Conservation (phyloP, 2,113 vertebrate genomes). For the Varanus salvator region DNA sequence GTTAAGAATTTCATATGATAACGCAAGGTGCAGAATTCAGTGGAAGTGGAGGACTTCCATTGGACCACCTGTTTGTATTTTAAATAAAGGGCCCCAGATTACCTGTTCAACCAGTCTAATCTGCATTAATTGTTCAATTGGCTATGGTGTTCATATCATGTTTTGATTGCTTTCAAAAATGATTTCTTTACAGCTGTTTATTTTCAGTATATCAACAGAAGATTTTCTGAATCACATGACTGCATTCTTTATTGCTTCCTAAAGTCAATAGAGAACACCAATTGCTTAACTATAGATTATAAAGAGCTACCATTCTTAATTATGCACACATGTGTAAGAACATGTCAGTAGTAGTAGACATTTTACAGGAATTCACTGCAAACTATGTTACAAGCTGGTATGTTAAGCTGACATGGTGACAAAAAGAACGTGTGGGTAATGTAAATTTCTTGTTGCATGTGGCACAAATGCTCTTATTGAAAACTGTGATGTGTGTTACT, state of each 20-base stretch:
- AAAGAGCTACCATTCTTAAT: not conserved
- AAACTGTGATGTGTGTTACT: not conserved
- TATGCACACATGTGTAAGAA: not conserved
- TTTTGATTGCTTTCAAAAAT: not conserved
- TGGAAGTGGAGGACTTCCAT: not conserved
- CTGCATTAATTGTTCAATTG: not conserved
- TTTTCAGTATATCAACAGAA: not conserved
- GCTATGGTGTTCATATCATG: not conserved
- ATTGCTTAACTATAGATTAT: not conserved
- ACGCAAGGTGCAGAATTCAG: not conserved
- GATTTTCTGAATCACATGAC: not conserved
- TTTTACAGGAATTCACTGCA: not conserved
- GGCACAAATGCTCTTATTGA: not conserved
- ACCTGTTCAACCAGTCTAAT: not conserved
- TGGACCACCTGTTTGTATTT: no score
- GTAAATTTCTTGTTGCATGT: not conserved
- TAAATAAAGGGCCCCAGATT: not conserved
- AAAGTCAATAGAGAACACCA: not conserved
- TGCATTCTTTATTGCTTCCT: not conserved
- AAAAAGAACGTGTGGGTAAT: not conserved
- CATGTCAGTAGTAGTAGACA: no score
- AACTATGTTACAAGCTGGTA: not conserved
- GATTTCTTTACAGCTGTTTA: not conserved
- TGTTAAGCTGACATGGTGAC: not conserved
- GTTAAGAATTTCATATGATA: conserved; percentile 18